Percentiles rank a stretch among this genome's conserved stretches.
Conservation (phyloP, 2,797 vertebrate genomes). For the Myotis pilosus region DNA sequence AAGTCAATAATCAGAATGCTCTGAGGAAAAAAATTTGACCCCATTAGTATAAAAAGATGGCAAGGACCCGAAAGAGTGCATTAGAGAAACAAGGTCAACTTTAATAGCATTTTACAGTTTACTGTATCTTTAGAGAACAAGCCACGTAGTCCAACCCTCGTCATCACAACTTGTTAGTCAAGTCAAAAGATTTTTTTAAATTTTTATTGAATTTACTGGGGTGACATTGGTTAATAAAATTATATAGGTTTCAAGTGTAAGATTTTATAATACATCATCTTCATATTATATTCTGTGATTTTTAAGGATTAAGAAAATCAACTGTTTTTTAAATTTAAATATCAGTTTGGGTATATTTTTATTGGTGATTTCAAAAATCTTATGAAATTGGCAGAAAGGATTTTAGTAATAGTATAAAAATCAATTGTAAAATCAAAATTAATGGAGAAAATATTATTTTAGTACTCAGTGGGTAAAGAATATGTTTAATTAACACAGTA, state of each 20-base stretch:
- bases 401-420: conserved; percentile 65
- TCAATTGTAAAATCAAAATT: conserved; percentile 59
- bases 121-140: conserved; percentile 38
- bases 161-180: conserved; percentile 26
- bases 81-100: conserved; percentile 16
- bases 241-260: background rate
- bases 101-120: background rate
- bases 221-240: background rate
- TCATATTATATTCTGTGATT: background rate
- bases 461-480: conserved; percentile 55
- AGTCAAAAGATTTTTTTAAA: conserved; percentile 2
- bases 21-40: background rate
- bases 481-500: conserved; percentile 69
- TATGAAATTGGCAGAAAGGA: conserved; percentile 37
- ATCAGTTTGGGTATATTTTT: conserved; percentile 6
- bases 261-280: background rate
- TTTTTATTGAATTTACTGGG: background rate
- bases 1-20: background rate
- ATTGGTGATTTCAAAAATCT: background rate
- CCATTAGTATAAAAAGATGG: background rate
- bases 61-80: background rate
- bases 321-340: conserved; percentile 1
- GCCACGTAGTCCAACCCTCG: background rate
- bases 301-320: background rate
- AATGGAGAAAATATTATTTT: conserved; percentile 61